Conservation (phyloP, 2,797 vertebrate genomes). For the Bufotes viridis region DNA sequence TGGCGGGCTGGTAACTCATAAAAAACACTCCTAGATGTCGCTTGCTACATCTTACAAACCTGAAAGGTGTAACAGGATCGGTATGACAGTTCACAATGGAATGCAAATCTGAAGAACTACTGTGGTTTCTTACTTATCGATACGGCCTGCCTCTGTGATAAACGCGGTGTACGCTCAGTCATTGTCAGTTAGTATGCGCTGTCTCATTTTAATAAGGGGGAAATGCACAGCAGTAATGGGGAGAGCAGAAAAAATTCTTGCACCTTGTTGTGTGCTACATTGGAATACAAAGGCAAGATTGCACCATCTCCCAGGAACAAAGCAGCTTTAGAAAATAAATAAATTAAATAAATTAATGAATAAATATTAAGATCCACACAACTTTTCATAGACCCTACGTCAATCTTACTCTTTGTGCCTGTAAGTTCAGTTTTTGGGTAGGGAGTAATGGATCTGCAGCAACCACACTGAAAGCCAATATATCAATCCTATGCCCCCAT, state of each 20-base stretch:
- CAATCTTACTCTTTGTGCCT: constrained; percentile 19
- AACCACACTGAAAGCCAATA: constrained; percentile 17
- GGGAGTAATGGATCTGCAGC: constrained; percentile 39
- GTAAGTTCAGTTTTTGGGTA: constrained; percentile 7
- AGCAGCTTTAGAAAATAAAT: constrained; percentile 44
- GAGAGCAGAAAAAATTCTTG: constrained; percentile 42
- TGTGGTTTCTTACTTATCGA: background rate
- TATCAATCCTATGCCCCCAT: constrained; percentile 20
- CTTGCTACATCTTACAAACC: constrained; percentile 15
- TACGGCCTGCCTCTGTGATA: constrained; percentile 6
- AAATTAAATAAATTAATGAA: constrained; percentile 37
- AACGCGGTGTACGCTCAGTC: constrained; percentile 34
- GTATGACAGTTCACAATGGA: background rate
- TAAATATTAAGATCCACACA: constrained; percentile 33
- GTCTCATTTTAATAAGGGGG: constrained; percentile 50
- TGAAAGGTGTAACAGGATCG: background rate
- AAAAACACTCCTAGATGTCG: background rate
- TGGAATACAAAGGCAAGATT: constrained; percentile 35
- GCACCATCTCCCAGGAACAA: constrained; percentile 41
- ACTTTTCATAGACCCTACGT: constrained; percentile 1
- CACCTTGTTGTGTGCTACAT: constrained; percentile 45
- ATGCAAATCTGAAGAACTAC: background rate
- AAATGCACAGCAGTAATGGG: constrained; percentile 30
- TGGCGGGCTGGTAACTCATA: background rate
- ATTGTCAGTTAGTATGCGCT: constrained; percentile 32